Base-by-base conservation (phyloP, 2,113 vertebrate species). In the Anarhynchus alexandrinus region DNA sequence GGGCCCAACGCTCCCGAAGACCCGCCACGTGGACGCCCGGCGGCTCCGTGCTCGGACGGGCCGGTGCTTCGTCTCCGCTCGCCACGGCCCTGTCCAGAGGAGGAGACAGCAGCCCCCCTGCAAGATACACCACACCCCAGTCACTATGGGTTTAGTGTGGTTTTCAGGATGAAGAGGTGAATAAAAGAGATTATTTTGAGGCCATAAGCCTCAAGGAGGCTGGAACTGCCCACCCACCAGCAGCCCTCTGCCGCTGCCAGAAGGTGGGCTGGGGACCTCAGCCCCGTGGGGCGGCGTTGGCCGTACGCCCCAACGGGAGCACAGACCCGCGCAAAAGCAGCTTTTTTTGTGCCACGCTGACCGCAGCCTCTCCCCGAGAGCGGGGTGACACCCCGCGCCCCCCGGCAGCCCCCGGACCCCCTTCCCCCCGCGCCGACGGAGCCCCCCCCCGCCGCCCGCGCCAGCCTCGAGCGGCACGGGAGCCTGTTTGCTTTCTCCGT, bases 391-490 rank as follows among this genome's bases (percentile, higher is more conserved):
- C 21, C 42, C 54, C 11, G 18, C 12, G 27, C 3, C 29, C 51
- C 34, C 17, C 36, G 2, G 64, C 6, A 71, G 43, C 47, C 29
- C 64, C 36, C 3, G 51, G 32, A 43, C 18, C 47, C 42, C 74
- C 76, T 27, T 22, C 51, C 4, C 14, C 38, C 52, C 1, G 0
- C 3, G 5, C 18, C 12, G 5, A 2, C 4, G 0, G 34, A 71
- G 34, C 38, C 62, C 2, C 1, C 1, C 34, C 36, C 55, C 10
- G 19, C 45, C 16, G 6, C 1, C 3, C 21, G 2, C 2, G 0
- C 23, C 57, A 17, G 30, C 36, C 69, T 25, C 18, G 0, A 16
- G 8, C 0, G 0, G n/a, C 49, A 9, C n/a, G 6, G 65, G 38
- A 67, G 42, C 45, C 61, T 23, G 43, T 84, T 96, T 91, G 87